phyloP scores from a whole-genome alignment of 2,888 invertebrate genomes.

The Melangyna quadrimaculata region DNA sequence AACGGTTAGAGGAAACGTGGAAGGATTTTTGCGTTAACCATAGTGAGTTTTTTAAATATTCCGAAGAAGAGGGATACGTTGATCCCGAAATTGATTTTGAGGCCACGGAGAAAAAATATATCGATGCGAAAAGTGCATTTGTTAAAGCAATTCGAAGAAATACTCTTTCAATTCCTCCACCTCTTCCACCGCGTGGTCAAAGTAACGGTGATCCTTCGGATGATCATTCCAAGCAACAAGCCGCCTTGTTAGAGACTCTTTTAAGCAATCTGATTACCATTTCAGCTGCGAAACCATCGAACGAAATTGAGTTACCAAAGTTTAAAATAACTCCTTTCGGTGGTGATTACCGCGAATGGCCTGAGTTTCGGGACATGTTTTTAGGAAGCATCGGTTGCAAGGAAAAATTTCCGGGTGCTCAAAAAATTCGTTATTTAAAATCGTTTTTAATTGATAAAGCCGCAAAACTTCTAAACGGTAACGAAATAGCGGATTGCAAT shows the following conservation, averaged over 20 bases:
- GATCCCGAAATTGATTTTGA: constrained; percentile 10
- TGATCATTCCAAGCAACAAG: no score
- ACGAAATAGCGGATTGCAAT: neutral
- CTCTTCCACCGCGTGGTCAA: no score
- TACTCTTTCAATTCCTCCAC: neutral
- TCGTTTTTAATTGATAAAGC: constrained; percentile 12
- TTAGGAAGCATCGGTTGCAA: constrained; percentile 15
- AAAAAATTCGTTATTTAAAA: constrained; percentile 24
- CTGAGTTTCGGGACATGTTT: neutral
- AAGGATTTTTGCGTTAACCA: neutral
- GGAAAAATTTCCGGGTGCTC: neutral
- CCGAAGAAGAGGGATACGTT: neutral
- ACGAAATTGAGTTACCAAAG: neutral
- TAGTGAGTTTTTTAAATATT: neutral
- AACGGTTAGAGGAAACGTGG: neutral
- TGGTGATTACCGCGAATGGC: constrained; percentile 13
- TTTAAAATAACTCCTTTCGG: neutral
- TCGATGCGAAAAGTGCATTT: constrained; percentile 32
- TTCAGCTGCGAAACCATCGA: neutral
- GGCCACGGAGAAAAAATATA: neutral
- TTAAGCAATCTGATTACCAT: neutral
- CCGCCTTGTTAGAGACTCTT: no score
- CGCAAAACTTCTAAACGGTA: constrained; percentile 5
- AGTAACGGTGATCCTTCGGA: no score
- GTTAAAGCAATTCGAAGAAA: neutral